phyloP scores from a whole-genome alignment of 2,797 vertebrate species.

The Phalanger gymnotis region DNA sequence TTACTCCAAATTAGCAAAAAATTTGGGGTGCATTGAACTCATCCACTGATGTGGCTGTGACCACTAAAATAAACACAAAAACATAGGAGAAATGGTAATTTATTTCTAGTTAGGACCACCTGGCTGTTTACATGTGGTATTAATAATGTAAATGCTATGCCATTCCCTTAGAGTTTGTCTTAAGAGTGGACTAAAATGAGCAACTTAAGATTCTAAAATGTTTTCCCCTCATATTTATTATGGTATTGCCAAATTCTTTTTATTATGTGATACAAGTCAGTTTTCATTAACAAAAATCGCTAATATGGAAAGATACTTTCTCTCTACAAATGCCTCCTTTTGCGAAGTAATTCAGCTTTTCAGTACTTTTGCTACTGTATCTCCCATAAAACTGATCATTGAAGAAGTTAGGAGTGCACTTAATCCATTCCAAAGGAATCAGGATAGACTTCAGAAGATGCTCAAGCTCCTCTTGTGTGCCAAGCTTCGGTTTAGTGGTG shows the following conservation, averaged over 20 bases:
- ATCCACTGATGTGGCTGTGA: slow-evolving; percentile 70
- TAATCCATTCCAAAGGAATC: slow-evolving; percentile 31
- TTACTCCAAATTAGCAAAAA: slow-evolving; percentile 74
- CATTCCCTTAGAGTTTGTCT: slow-evolving; percentile 74
- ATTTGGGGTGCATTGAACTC: slow-evolving; percentile 67
- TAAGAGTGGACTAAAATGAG: slow-evolving; percentile 80
- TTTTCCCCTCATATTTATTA: slow-evolving; percentile 73
- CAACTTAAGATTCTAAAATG: slow-evolving; percentile 71
- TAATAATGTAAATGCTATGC: slow-evolving; percentile 73
- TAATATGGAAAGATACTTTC: slow-evolving; percentile 71
- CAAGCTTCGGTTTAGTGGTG: not conserved
- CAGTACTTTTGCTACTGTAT: slow-evolving; percentile 73
- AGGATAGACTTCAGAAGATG: not conserved
- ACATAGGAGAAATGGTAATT: slow-evolving; percentile 49
- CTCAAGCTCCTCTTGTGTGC: not conserved
- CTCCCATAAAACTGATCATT: slow-evolving; percentile 3
- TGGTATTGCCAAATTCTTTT: slow-evolving; percentile 81
- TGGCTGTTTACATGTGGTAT: slow-evolving; percentile 71
- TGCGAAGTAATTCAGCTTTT: slow-evolving; percentile 63
- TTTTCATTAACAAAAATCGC: slow-evolving; percentile 71
- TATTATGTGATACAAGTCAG: slow-evolving; percentile 76
- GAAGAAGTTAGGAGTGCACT: slow-evolving; percentile 36
- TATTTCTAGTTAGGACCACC: slow-evolving; percentile 71
- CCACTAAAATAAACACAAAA: slow-evolving; percentile 64
- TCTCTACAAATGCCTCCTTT: slow-evolving; percentile 79